Evolutionary conservation across 2,113 vertebrate genomes (phyloP).

Genomic region (Callocephalon fimbriatum): DNA sequence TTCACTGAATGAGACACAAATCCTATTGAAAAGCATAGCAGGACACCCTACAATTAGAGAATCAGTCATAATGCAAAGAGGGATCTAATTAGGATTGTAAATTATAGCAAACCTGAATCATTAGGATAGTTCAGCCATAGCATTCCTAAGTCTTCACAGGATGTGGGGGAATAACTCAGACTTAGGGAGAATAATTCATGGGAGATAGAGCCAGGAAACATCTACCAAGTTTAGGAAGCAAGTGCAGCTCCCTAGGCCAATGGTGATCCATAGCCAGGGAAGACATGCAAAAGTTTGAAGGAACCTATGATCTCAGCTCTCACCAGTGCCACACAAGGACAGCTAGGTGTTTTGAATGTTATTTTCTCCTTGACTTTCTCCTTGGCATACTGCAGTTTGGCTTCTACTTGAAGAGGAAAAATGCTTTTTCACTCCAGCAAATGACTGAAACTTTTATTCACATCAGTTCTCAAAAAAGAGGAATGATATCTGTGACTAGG

Average conservation of each 20-base stretch:
- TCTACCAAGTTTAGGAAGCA: not conserved
- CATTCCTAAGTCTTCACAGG: not conserved
- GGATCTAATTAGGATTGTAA: not conserved
- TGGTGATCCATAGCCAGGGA: not conserved
- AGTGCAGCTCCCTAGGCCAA: accelerated
- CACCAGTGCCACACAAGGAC: not conserved
- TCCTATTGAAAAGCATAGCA: not conserved
- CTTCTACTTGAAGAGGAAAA: not conserved
- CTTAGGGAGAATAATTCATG: not conserved
- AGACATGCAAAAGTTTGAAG: not conserved
- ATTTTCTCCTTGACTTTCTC: not conserved
- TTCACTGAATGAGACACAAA: not conserved
- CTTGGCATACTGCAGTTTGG: not conserved
- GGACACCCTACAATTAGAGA: not conserved
- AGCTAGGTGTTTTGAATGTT: not conserved
- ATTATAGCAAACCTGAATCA: not conserved
- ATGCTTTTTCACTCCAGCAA: not conserved
- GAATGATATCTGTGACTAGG: not conserved
- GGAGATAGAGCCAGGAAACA: not conserved
- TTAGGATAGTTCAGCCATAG: not conserved
- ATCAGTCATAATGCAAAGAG: not conserved
- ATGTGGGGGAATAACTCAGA: not conserved
- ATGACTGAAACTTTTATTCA: not conserved
- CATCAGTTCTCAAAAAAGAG: not conserved
- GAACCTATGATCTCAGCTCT: not conserved